Evolutionary conservation across 2,113 vertebrate species (phyloP).

Genomic region (Poeciliopsis prolifica): DNA sequence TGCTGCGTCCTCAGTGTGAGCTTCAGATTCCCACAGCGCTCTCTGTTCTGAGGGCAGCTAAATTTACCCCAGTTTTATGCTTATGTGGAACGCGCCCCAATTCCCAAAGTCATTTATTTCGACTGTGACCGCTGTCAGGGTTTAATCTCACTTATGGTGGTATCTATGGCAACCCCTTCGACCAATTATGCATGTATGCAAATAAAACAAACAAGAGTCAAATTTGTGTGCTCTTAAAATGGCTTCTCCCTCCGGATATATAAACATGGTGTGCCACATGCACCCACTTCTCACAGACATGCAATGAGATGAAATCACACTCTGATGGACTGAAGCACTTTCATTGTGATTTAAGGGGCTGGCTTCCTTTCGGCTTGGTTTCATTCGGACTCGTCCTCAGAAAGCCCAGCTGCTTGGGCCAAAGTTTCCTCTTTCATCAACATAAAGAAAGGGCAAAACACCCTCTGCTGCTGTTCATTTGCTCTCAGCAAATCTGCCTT

Average conservation of each 20-base stretch:
- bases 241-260: constrained; percentile 39
- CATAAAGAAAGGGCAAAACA: neutral
- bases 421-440: constrained; percentile 43
- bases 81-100: constrained; percentile 75
- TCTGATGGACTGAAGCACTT: constrained; percentile 41
- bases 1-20: neutral
- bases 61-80: constrained; percentile 71
- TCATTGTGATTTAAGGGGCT: constrained; percentile 37
- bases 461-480: constrained; percentile 10
- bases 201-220: constrained; percentile 37
- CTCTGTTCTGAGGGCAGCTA: constrained; percentile 56
- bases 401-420: constrained; percentile 28
- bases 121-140: constrained; percentile 73
- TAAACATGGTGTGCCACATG: constrained; percentile 4
- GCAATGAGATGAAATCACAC: constrained; percentile 36
- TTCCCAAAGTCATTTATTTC: constrained; percentile 83
- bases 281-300: constrained; percentile 29
- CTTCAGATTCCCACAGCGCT: constrained; percentile 7
- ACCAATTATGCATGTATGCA: constrained; percentile 70
- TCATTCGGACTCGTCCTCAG: constrained; percentile 45
- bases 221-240: constrained; percentile 26
- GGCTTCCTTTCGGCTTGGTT: constrained; percentile 15
- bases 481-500: constrained; percentile 29
- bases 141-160: constrained; percentile 70
- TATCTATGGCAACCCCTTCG: constrained; percentile 71